Conservation (phyloP, 2,797 vertebrate species). For the Lemur catta region DNA sequence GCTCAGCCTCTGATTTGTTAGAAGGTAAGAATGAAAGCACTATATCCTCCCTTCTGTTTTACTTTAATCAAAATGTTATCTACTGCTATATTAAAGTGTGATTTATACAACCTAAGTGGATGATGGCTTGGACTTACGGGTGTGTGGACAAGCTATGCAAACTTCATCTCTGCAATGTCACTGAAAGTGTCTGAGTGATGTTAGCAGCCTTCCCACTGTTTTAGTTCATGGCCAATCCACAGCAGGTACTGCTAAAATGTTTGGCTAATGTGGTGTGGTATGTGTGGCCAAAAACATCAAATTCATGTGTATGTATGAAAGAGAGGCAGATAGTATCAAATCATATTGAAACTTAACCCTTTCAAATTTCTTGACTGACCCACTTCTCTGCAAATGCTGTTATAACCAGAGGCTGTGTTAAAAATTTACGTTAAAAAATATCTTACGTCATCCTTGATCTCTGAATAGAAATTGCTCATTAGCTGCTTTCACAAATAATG, state of each 20-base stretch:
- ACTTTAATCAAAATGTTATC: not conserved
- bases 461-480: constrained; percentile 56
- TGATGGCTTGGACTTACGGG: not conserved
- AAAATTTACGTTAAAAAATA: constrained; percentile 44
- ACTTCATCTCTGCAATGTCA: not conserved
- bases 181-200: not conserved
- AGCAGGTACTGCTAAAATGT: not conserved
- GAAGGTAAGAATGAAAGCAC: constrained; percentile 89
- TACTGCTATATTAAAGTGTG: not conserved
- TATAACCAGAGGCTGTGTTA: constrained; percentile 6
- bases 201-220: not conserved
- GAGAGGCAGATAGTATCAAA: not conserved
- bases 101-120: not conserved
- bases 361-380: not conserved
- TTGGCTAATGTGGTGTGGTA: not conserved
- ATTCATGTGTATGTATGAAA: not conserved
- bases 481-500: constrained; percentile 25
- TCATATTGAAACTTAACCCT: constrained; percentile 23
- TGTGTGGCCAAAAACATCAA: not conserved
- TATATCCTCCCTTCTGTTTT: not conserved
- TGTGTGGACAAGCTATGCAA: not conserved
- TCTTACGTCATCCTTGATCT: constrained; percentile 1
- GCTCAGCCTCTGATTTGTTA: constrained; percentile 97
- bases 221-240: not conserved
- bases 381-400: not conserved